A percentile compares a stretch with the other conserved stretches of the same genome.
These are phyloP conservation scores for Campylomormyrus tamandua DNA, from an alignment of 2,113 vertebrate genomes.

Conservation along the genomic window DNA sequence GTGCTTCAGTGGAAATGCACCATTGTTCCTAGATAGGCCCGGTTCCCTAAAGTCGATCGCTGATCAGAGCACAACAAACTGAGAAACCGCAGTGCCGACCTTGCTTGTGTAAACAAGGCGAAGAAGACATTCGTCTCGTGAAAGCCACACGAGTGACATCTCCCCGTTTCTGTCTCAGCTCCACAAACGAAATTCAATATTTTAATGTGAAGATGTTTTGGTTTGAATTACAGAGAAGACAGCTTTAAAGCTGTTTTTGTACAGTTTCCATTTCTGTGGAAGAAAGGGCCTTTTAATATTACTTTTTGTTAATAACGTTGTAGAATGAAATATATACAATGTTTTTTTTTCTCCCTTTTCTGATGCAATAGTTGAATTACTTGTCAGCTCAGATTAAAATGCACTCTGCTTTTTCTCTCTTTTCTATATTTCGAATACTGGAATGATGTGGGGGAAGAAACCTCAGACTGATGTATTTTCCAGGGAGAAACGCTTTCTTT, in stretches of 20 bases:
- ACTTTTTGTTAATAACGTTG: constrained; percentile 6
- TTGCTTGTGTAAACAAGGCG: neutral
- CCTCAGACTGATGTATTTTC: constrained; percentile 52
- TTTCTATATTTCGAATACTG: neutral
- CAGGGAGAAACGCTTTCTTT: constrained; percentile 55
- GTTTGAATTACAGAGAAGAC: neutral
- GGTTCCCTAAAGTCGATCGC: neutral
- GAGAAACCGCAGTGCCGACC: neutral
- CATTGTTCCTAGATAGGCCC: neutral
- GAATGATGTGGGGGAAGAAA: neutral
- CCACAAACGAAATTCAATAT: neutral
- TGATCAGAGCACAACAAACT: neutral
- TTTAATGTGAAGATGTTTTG: constrained; percentile 2
- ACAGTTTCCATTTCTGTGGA: neutral
- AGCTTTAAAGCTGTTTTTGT: constrained; percentile 4
- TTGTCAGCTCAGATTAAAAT: constrained; percentile 1
- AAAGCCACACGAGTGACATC: neutral
- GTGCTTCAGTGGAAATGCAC: constrained; percentile 21
- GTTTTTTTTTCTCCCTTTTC: neutral
- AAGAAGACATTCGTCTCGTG: neutral
- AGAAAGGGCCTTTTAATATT: neutral
- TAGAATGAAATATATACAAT: neutral
- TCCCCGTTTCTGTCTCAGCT: neutral
- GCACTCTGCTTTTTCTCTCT: neutral
- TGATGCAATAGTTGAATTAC: neutral